phyloP scores from a whole-genome alignment of 1,140 invertebrate species.

The Saccostrea cuccullata region DNA sequence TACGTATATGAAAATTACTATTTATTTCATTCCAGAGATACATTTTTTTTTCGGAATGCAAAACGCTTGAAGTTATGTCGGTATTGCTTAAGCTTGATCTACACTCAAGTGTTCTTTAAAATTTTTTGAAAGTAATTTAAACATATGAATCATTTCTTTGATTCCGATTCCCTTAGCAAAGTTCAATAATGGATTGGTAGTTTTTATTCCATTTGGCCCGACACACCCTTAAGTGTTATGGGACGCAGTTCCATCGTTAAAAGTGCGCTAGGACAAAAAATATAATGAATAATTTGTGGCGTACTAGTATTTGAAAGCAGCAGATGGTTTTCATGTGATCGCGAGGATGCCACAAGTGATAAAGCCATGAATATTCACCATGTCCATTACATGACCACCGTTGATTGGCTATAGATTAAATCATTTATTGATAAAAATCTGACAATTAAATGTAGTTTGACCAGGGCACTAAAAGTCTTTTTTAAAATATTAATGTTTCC shows the following conservation, averaged over 20 bases:
- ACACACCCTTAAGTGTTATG: background rate
- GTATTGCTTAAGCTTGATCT: too few species aligned
- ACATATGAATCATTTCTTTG: too few species aligned
- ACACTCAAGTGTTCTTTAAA: too few species aligned
- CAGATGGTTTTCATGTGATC: background rate
- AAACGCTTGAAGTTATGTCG: too few species aligned
- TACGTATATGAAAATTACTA: too few species aligned
- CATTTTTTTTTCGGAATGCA: too few species aligned
- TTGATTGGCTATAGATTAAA: background rate
- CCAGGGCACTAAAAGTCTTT: background rate
- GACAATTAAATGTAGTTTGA: background rate
- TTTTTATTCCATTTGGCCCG: too few species aligned
- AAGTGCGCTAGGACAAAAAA: background rate
- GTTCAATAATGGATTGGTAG: too few species aligned
- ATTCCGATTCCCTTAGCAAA: too few species aligned
- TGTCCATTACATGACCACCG: background rate
- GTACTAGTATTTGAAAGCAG: background rate
- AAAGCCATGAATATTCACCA: slow-evolving; percentile 1
- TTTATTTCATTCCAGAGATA: too few species aligned
- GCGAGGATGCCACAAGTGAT: background rate
- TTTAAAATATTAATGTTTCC: background rate
- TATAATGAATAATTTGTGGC: background rate
- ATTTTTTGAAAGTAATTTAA: too few species aligned
- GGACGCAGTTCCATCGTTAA: background rate
- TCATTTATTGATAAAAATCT: background rate